Evolutionary conservation across 2,113 vertebrate genomes (phyloP).

Genomic region (Dipodomys ordii): DNA sequence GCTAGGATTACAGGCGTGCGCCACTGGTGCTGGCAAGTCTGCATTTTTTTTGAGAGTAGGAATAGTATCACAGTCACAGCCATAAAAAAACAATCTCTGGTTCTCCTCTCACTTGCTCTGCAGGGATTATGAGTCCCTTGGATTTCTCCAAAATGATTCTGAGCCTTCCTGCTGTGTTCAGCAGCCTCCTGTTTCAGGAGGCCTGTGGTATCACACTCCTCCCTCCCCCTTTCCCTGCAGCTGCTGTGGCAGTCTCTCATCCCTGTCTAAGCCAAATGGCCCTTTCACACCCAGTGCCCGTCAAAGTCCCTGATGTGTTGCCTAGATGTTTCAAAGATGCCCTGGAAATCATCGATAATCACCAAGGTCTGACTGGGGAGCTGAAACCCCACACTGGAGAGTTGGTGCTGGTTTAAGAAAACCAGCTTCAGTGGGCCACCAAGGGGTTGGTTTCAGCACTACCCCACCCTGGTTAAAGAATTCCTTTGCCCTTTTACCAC

Average conservation of each 20-base stretch:
- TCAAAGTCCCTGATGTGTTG: neutral
- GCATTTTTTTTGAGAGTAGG: neutral
- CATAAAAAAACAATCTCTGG: slow-evolving; percentile 33
- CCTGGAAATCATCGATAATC: neutral
- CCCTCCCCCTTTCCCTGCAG: neutral
- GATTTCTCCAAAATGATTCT: slow-evolving; percentile 51
- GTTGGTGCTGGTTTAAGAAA: neutral
- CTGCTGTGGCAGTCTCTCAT: neutral
- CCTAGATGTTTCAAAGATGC: neutral
- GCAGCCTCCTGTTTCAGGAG: neutral
- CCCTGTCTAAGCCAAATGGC: neutral
- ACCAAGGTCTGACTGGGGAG: neutral
- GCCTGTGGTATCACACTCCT: neutral
- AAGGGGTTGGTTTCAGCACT: neutral
- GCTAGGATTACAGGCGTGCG: no score
- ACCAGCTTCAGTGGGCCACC: neutral
- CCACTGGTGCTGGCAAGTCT: no score
- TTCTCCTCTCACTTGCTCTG: slow-evolving; percentile 18
- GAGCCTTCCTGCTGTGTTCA: slow-evolving; percentile 35
- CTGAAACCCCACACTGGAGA: neutral
- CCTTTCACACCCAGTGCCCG: neutral
- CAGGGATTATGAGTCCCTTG: slow-evolving; percentile 20
- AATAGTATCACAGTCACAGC: slow-evolving; percentile 7
- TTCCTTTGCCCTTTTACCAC: neutral
- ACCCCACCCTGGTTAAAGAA: neutral